phyloP scores from a whole-genome alignment of 2,113 vertebrate species.

The Cyanocitta stelleri region DNA sequence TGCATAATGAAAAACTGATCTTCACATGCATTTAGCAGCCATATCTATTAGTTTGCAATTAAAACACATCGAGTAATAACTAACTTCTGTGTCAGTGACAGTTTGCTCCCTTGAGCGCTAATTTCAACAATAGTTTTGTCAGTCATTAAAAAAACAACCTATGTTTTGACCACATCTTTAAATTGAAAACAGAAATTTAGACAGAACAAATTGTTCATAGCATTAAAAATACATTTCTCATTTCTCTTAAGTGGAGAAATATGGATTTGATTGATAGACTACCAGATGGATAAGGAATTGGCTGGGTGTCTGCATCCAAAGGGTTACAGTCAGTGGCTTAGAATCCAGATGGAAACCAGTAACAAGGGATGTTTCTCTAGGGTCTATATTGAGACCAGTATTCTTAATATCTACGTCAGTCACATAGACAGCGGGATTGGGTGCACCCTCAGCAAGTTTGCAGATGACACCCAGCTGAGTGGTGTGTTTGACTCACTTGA shows the following conservation, averaged over 20 bases:
- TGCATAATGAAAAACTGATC: background rate
- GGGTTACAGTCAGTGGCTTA: background rate
- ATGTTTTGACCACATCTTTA: background rate
- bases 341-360: background rate
- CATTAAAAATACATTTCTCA: background rate
- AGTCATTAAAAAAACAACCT: background rate
- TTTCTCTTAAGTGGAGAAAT: background rate
- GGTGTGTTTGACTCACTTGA: accelerated
- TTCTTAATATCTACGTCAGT: background rate
- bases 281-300: background rate
- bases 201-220: background rate
- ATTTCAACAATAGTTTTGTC: background rate
- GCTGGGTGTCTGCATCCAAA: background rate
- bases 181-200: background rate
- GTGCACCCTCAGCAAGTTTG: background rate
- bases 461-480: background rate
- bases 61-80: background rate
- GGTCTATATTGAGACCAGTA: background rate
- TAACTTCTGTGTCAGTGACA: background rate
- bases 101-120: background rate
- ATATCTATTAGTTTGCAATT: background rate
- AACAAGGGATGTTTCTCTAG: background rate
- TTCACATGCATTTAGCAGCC: background rate
- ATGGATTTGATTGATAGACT: background rate
- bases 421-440: background rate